phyloP scores from a whole-genome alignment of 1,140 invertebrate species.

The Drosophila ironensis region DNA sequence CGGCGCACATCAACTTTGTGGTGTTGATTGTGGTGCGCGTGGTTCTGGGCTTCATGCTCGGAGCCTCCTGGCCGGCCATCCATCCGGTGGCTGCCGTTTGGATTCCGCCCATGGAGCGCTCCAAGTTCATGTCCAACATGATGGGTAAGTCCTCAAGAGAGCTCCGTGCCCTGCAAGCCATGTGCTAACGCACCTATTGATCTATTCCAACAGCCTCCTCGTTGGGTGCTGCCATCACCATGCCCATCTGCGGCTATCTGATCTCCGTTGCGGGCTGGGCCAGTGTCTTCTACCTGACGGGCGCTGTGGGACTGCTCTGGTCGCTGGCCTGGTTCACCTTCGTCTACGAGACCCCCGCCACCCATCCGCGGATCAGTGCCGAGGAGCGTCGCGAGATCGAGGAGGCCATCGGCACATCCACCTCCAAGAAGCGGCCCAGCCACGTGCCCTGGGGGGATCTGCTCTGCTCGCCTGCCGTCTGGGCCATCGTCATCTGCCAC shows the following conservation, averaged over 20 bases:
- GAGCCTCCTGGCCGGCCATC: conserved; percentile 95
- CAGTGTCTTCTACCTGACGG: conserved; percentile 92
- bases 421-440: conserved; percentile 84
- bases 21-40: conserved; percentile 86
- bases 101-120: conserved; percentile 94
- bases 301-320: conserved; percentile 90
- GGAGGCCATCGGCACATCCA: conserved; percentile 86
- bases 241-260: conserved; percentile 91
- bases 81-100: conserved; percentile 94
- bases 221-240: conserved; percentile 91
- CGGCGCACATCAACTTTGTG: conserved; percentile 85
- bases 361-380: conserved; percentile 92
- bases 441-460: conserved; percentile 91
- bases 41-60: conserved; percentile 88
- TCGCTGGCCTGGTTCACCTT: conserved; percentile 92
- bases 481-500: conserved; percentile 95
- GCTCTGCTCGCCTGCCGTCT: conserved; percentile 91
- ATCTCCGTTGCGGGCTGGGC: conserved; percentile 91
- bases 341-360: conserved; percentile 91
- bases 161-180: no score
- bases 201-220: conserved; percentile 85
- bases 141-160: conserved; percentile 86
- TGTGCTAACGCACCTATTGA: no score
- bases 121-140: conserved; percentile 93
- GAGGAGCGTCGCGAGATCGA: conserved; percentile 93